Conservation (phyloP, 30 jellyfish, hydroid and myxozoan genomes). For the Turritopsis dohrnii region DNA sequence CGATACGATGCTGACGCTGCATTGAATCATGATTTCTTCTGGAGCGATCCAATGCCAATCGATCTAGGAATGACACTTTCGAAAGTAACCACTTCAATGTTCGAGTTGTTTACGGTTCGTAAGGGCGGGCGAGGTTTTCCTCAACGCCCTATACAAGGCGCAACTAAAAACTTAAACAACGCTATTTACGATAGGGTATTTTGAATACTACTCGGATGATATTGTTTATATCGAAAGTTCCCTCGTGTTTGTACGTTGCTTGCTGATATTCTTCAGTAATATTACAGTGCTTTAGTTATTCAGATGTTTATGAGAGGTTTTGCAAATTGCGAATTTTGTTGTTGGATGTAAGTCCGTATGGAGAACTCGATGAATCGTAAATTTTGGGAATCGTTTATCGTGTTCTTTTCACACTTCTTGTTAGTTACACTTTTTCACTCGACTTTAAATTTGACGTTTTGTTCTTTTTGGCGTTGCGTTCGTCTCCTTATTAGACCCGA, state of each 20-base stretch:
- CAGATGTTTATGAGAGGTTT: too few relatives aligned
- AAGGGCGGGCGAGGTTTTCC: slow-evolving; percentile 53
- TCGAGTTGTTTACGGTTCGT: slow-evolving; percentile 81
- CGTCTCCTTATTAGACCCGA: too few relatives aligned
- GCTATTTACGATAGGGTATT: slow-evolving; percentile 91
- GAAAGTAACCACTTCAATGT: slow-evolving; percentile 86
- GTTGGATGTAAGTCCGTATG: too few relatives aligned
- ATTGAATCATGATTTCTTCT: slow-evolving; percentile 87
- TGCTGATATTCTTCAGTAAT: too few relatives aligned
- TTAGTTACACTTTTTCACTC: too few relatives aligned
- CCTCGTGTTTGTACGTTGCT: background rate
- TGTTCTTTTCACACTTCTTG: too few relatives aligned
- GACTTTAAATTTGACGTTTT: too few relatives aligned
- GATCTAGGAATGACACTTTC: slow-evolving; percentile 80
- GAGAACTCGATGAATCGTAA: too few relatives aligned
- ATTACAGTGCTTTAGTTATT: too few relatives aligned
- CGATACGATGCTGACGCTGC: slow-evolving; percentile 96
- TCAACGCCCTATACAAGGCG: slow-evolving; percentile 51
- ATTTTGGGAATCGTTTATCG: too few relatives aligned
- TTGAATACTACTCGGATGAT: background rate
- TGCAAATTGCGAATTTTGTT: too few relatives aligned
- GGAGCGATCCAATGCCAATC: slow-evolving; percentile 99
- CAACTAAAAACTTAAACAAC: slow-evolving; percentile 66
- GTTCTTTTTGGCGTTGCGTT: too few relatives aligned
- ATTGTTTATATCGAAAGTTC: background rate